These are phyloP conservation scores for Sparus aurata DNA, from an alignment of 2,797 vertebrate genomes.

Conservation along the genomic window DNA sequence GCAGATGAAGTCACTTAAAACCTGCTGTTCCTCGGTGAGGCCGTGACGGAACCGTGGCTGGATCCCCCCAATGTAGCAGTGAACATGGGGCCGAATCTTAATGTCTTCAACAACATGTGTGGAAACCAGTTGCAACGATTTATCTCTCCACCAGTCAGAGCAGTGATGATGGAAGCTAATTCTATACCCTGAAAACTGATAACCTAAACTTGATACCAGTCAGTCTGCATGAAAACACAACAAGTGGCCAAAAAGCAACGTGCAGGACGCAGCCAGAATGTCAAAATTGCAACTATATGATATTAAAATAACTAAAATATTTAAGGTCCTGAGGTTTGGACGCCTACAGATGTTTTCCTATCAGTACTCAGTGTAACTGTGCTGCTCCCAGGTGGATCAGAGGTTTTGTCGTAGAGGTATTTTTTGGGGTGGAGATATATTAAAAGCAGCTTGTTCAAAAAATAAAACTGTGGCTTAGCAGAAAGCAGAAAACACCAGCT, in stretches of 20 bases:
- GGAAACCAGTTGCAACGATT: too few species aligned
- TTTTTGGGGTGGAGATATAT: not conserved
- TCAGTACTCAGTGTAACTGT: too few species aligned
- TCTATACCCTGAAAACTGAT: too few species aligned
- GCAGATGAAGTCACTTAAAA: too few species aligned
- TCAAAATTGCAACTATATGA: not conserved
- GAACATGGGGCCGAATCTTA: too few species aligned
- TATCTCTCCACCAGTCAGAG: too few species aligned
- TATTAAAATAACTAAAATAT: not conserved
- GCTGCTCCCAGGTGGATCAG: not conserved
- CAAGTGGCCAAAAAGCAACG: not conserved
- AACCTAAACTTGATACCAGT: not conserved
- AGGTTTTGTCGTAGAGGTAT: not conserved
- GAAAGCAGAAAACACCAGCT: slow-evolving; percentile 47
- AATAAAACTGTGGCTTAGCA: slow-evolving; percentile 1
- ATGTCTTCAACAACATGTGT: too few species aligned
- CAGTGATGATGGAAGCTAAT: too few species aligned
- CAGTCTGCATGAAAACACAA: not conserved
- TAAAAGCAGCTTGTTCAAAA: slow-evolving; percentile 6
- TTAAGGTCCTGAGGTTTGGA: not conserved
- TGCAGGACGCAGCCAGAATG: not conserved
- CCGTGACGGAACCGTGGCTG: too few species aligned
- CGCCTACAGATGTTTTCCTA: not conserved
- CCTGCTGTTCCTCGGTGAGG: too few species aligned
- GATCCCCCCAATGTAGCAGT: too few species aligned